Evolutionary conservation across 2,888 invertebrate genomes (phyloP).

Genomic region (Copidosoma aretas): DNA sequence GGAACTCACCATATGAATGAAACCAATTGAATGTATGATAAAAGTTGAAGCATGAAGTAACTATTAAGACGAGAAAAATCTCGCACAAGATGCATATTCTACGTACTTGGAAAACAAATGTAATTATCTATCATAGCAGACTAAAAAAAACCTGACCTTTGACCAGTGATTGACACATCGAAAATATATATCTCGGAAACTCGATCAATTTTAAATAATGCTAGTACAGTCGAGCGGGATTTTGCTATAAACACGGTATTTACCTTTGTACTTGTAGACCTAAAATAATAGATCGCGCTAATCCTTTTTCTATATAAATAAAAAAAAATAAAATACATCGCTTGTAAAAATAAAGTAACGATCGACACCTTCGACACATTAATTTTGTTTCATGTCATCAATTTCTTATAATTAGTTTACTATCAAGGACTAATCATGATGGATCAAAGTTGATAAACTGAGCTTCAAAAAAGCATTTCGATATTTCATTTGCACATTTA

Average conservation of each 20-base stretch:
- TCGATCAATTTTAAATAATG: too few relatives aligned
- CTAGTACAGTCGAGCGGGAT: not conserved
- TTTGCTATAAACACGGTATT: constrained; percentile 1
- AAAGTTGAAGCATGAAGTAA: too few relatives aligned
- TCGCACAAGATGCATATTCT: constrained; percentile 25
- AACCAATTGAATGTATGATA: not conserved
- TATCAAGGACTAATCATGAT: not conserved
- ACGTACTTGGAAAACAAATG: constrained; percentile 1
- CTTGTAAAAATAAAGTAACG: too few relatives aligned
- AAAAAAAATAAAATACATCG: not conserved
- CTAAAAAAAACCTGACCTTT: not conserved
- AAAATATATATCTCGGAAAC: not conserved
- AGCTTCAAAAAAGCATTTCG: constrained; percentile 8
- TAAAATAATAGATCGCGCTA: constrained; percentile 16
- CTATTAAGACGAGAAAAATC: constrained; percentile 26
- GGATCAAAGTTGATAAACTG: not conserved
- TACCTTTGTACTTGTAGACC: constrained; percentile 9
- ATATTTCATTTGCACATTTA: not conserved
- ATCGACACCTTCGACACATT: too few relatives aligned
- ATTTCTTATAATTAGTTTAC: too few relatives aligned
- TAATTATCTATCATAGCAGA: not conserved
- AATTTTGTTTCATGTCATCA: too few relatives aligned
- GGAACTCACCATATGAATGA: not conserved
- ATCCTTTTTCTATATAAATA: constrained; percentile 27
- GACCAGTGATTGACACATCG: constrained; percentile 23